Conservation (phyloP, 2,113 vertebrate genomes). For the Psilopogon haemacephalus region DNA sequence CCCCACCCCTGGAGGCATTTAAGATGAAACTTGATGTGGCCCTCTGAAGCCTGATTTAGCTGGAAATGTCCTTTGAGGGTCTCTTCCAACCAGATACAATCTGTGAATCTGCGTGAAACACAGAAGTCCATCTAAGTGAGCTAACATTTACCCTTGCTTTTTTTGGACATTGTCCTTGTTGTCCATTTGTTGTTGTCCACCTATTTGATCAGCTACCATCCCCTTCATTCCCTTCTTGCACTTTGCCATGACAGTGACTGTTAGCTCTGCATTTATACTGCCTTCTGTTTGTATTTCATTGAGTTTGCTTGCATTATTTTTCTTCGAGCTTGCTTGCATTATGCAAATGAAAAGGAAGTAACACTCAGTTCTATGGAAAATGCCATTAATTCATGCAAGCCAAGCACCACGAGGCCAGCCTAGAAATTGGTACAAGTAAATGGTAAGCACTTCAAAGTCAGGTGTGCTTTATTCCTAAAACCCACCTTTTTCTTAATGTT, state of each 20-base stretch:
- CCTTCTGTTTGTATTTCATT: neutral
- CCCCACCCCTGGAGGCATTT: too few species aligned
- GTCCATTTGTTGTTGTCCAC: neutral
- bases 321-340: neutral
- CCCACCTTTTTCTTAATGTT: neutral
- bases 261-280: neutral
- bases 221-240: neutral
- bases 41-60: too few species aligned
- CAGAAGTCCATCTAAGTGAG: neutral
- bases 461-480: neutral
- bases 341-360: neutral
- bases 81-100: too few species aligned
- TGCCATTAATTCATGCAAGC: neutral
- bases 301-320: neutral
- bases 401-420: neutral
- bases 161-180: neutral
- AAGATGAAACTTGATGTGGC: too few species aligned
- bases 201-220: neutral
- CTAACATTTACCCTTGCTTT: rapidly evolving
- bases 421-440: neutral
- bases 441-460: neutral
- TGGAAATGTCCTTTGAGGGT: too few species aligned
- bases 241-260: neutral
- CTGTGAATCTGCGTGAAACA: neutral
- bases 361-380: neutral